These are phyloP conservation scores for Bettongia penicillata DNA, from an alignment of 2,113 vertebrate genomes.

Conservation along the genomic window DNA sequence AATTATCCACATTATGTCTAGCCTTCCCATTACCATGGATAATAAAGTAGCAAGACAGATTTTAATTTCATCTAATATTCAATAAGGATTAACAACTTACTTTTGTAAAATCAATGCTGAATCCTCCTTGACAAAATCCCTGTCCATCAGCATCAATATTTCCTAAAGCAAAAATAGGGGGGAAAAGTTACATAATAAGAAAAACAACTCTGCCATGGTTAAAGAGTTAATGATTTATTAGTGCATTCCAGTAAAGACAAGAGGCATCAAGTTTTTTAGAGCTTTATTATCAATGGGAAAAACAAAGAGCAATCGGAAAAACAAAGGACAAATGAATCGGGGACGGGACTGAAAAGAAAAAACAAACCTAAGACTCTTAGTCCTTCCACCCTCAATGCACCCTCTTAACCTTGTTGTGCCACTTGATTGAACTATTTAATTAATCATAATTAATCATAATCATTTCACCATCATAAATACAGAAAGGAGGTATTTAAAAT, in stretches of 20 bases:
- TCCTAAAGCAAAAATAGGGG: conserved; percentile 80
- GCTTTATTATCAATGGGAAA: background rate
- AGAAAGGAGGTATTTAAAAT: background rate
- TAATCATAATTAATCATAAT: too few relatives aligned
- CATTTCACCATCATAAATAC: background rate
- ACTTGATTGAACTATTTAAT: background rate
- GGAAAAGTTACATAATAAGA: conserved; percentile 57
- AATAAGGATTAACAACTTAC: conserved; percentile 80
- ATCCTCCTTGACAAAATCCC: conserved; percentile 99
- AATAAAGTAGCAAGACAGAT: conserved; percentile 32
- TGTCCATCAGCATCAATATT: conserved; percentile 93
- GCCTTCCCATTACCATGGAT: background rate
- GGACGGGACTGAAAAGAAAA: background rate
- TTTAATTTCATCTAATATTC: conserved; percentile 44
- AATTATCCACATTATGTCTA: background rate
- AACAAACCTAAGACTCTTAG: background rate
- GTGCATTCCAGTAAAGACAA: background rate
- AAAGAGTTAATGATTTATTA: background rate
- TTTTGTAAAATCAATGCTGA: conserved; percentile 96
- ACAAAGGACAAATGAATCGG: background rate
- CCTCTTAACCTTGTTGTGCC: background rate
- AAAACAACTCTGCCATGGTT: background rate
- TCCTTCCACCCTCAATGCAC: background rate
- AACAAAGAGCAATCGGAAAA: background rate
- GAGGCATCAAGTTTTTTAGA: background rate